phyloP scores from a whole-genome alignment of 2,888 invertebrate species.

The Yponomeuta sedellus region DNA sequence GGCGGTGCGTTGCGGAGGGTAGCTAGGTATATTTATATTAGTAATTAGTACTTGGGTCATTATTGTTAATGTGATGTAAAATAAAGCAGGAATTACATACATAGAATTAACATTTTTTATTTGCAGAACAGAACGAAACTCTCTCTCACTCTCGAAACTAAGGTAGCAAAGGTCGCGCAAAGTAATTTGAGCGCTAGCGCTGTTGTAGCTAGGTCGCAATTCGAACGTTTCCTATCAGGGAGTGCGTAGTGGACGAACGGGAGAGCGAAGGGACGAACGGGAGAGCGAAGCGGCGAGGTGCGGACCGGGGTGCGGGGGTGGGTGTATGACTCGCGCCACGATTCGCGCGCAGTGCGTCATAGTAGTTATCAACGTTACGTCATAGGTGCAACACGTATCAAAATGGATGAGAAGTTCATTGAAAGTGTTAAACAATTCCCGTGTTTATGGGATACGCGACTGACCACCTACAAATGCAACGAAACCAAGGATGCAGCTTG shows the following conservation, averaged over 20 bases:
- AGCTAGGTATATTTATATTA: too few relatives aligned
- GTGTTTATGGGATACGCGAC: conserved; percentile 7
- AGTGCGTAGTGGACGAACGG: conserved; percentile 1
- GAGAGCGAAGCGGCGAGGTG: conserved; percentile 6
- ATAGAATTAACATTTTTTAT: background rate
- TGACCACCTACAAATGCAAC: conserved; percentile 12
- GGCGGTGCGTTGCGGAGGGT: too few relatives aligned
- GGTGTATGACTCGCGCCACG: conserved; percentile 7
- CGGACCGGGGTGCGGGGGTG: conserved; percentile 7
- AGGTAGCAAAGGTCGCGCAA: too few relatives aligned
- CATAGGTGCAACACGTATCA: background rate
- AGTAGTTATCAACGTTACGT: conserved; percentile 7
- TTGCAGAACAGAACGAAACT: conserved; percentile 4
- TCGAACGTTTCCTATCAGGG: too few relatives aligned
- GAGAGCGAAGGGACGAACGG: conserved; percentile 1
- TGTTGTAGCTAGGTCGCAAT: too few relatives aligned
- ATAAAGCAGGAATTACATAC: conserved; percentile 6
- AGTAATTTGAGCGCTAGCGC: too few relatives aligned
- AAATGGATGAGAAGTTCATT: conserved; percentile 3
- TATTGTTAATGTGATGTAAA: too few relatives aligned
- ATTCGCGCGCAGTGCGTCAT: conserved; percentile 6
- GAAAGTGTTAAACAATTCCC: conserved; percentile 7
- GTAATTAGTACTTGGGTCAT: too few relatives aligned
- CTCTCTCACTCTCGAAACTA: too few relatives aligned
- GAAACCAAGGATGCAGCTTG: conserved; percentile 18